These are phyloP conservation scores for Orchesella flavescens DNA, from an alignment of 2,888 invertebrate species.

Conservation along the genomic window DNA sequence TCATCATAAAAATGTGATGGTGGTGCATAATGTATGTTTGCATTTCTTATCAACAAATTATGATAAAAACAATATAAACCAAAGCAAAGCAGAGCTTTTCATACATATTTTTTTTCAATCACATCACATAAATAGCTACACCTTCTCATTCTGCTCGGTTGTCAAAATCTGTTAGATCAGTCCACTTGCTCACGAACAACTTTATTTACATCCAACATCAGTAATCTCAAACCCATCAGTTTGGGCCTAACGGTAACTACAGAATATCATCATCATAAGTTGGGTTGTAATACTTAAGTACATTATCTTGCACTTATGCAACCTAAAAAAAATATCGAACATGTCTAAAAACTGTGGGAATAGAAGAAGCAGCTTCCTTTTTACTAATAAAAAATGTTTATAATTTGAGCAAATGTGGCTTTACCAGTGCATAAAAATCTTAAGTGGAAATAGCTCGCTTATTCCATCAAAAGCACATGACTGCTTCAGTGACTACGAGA, in stretches of 20 bases:
- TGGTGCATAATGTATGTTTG: not conserved
- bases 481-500: not conserved
- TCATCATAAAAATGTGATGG: constrained; percentile 9
- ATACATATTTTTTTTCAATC: not conserved
- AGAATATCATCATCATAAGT: no score
- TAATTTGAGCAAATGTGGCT: no score
- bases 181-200: constrained; percentile 60
- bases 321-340: no score
- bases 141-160: not conserved
- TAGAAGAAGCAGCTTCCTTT: no score
- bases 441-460: no score
- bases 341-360: no score
- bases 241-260: not conserved
- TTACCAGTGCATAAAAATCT: no score
- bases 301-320: not conserved
- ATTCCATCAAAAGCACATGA: no score
- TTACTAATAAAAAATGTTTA: no score
- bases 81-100: not conserved
- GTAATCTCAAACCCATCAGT: constrained; percentile 50
- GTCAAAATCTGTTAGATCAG: constrained; percentile 44
- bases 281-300: not conserved
- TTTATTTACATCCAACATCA: constrained; percentile 24
- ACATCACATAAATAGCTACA: not conserved
- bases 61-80: constrained; percentile 20
- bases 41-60: not conserved